Conservation (phyloP, 2,113 vertebrate genomes). For the Leucopsar rothschildi region DNA sequence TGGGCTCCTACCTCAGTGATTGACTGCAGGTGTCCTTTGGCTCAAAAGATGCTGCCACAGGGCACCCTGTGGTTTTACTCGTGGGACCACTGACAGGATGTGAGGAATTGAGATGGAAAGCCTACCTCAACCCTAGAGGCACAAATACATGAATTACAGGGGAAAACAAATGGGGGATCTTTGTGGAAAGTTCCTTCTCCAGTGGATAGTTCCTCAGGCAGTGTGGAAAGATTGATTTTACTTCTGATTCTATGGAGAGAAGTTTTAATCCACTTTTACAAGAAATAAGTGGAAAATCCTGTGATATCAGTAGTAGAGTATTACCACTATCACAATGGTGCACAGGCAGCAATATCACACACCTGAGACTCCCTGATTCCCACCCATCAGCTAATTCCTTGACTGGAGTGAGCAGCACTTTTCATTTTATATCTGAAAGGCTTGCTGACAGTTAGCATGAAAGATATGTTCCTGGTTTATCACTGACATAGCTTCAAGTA, state of each 20-base stretch:
- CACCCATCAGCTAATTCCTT: not conserved
- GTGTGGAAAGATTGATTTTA: not conserved
- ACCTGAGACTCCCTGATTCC: not conserved
- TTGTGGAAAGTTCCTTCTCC: not conserved
- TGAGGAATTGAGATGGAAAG: not conserved
- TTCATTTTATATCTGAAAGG: not conserved
- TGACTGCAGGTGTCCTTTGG: not conserved
- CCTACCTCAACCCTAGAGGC: not conserved
- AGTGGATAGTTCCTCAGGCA: not conserved
- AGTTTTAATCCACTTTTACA: not conserved
- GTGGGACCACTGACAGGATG: not conserved
- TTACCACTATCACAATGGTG: not conserved
- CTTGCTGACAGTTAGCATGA: not conserved
- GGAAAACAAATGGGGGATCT: not conserved
- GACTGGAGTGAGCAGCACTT: not conserved
- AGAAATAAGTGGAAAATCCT: not conserved
- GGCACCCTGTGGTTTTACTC: not conserved
- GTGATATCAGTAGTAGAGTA: not conserved
- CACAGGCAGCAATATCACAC: not conserved
- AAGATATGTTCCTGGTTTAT: not conserved
- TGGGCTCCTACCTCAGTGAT: not conserved
- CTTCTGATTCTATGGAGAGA: not conserved
- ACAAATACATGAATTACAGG: not conserved
- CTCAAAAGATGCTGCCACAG: not conserved
- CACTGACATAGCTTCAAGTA: not conserved